A percentile compares a stretch with the other conserved stretches of the same genome.
Conservation (phyloP, 2,797 vertebrate genomes). For the Anguilla anguilla region DNA sequence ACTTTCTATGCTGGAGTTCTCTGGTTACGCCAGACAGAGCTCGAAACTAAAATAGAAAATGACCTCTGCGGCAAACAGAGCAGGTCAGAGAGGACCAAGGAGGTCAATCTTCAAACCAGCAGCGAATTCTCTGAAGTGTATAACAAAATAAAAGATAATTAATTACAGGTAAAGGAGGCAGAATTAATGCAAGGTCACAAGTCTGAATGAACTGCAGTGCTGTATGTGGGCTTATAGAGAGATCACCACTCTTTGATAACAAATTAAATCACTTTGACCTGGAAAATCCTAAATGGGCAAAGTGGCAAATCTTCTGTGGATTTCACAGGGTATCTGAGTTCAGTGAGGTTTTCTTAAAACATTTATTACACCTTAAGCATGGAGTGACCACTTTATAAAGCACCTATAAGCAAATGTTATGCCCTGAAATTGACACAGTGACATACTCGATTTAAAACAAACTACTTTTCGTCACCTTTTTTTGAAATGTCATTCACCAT, state of each 20-base stretch:
- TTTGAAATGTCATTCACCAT: not conserved
- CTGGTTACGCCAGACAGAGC: constrained; percentile 46
- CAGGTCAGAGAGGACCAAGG: constrained; percentile 45
- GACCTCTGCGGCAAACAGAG: constrained; percentile 29
- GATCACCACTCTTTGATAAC: not conserved
- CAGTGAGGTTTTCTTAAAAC: not conserved
- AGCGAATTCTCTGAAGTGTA: constrained; percentile 20
- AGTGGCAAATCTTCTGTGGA: not conserved
- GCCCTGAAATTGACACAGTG: not conserved
- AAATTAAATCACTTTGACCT: not conserved
- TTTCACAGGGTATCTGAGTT: not conserved
- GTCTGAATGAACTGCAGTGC: not conserved
- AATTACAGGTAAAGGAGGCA: not conserved
- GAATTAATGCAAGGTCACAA: constrained; percentile 17
- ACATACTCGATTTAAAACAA: not conserved
- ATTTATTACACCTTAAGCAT: not conserved
- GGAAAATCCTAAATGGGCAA: not conserved
- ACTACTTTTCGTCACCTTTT: not conserved
- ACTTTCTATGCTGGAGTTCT: constrained; percentile 46
- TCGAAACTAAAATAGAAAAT: constrained; percentile 48
- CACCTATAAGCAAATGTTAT: not conserved
- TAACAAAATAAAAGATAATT: not conserved
- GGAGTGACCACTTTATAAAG: not conserved
- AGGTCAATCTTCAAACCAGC: constrained; percentile 50
- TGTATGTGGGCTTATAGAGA: not conserved